These are phyloP conservation scores for Hipposideros larvatus DNA, from an alignment of 2,797 vertebrate genomes.

Conservation along the genomic window DNA sequence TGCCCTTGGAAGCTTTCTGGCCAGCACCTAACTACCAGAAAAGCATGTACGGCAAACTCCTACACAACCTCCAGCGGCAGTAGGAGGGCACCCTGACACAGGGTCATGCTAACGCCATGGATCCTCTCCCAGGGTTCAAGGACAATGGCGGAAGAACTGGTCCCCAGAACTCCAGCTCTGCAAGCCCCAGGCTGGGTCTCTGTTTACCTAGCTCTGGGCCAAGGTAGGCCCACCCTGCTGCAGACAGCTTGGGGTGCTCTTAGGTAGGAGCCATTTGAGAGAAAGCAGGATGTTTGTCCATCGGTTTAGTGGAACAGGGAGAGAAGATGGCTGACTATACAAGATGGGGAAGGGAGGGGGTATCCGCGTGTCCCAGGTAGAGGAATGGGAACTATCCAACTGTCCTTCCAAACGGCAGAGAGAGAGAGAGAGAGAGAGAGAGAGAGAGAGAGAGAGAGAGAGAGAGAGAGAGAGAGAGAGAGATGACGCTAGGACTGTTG, in stretches of 20 bases:
- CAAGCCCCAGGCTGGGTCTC: not conserved
- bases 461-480: too few species aligned
- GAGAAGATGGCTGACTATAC: not conserved
- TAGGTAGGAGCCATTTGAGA: not conserved
- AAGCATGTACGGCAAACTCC: not conserved
- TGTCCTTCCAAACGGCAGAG: not conserved
- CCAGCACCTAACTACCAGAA: not conserved
- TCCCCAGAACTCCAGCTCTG: not conserved
- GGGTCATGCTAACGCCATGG: not conserved
- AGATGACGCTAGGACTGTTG: not conserved
- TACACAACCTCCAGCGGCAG: not conserved
- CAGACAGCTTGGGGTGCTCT: not conserved
- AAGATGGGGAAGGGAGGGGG: not conserved
- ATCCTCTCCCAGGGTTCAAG: not conserved
- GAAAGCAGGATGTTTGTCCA: not conserved
- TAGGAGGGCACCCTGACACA: not conserved
- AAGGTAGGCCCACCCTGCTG: not conserved
- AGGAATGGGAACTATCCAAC: not conserved
- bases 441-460: too few species aligned
- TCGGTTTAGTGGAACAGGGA: not conserved
- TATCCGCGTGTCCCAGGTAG: accelerated
- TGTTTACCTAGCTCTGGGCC: not conserved
- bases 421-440: not conserved
- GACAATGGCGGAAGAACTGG: not conserved
- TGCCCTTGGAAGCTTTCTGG: not conserved